A percentile compares a stretch with the other conserved stretches of the same genome.
phyloP scores from a whole-genome alignment of 2,888 invertebrate genomes.

The Philereme transversata region DNA sequence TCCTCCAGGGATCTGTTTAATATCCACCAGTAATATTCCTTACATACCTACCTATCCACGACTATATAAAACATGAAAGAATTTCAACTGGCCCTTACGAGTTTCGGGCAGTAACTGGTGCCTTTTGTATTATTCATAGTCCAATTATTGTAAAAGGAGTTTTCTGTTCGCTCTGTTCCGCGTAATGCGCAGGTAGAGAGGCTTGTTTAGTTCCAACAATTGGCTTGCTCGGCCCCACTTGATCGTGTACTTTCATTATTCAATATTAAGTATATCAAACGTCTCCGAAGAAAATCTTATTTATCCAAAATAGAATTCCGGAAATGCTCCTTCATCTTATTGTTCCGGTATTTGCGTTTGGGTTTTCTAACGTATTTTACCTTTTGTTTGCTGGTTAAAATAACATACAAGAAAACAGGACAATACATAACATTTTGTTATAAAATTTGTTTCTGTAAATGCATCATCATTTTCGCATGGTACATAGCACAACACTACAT shows the following conservation, averaged over 20 bases:
- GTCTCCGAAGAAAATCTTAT: constrained; percentile 41
- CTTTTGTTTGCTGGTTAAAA: not conserved
- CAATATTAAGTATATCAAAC: constrained; percentile 66
- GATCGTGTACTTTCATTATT: constrained; percentile 63
- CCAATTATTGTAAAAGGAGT: constrained; percentile 83
- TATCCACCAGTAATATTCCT: constrained; percentile 20
- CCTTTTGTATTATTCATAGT: constrained; percentile 83
- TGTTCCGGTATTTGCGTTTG: constrained; percentile 19
- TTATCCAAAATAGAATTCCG: constrained; percentile 27
- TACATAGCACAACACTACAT: too few relatives aligned
- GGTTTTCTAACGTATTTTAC: not conserved
- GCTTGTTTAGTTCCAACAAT: constrained; percentile 69
- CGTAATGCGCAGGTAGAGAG: constrained; percentile 55
- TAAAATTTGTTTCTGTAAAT: too few relatives aligned
- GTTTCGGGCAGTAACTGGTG: constrained; percentile 71
- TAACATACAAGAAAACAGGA: too few relatives aligned
- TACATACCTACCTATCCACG: constrained; percentile 29
- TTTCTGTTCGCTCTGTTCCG: constrained; percentile 61
- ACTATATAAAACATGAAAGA: constrained; percentile 37
- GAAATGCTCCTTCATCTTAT: constrained; percentile 21
- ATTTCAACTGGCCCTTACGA: constrained; percentile 60
- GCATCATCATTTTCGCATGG: too few relatives aligned
- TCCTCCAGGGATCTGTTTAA: constrained; percentile 17
- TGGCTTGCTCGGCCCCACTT: constrained; percentile 62
- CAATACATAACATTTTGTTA: too few relatives aligned